Conservation (phyloP, 1,140 invertebrate genomes). For the Caligus rogercresseyi region DNA sequence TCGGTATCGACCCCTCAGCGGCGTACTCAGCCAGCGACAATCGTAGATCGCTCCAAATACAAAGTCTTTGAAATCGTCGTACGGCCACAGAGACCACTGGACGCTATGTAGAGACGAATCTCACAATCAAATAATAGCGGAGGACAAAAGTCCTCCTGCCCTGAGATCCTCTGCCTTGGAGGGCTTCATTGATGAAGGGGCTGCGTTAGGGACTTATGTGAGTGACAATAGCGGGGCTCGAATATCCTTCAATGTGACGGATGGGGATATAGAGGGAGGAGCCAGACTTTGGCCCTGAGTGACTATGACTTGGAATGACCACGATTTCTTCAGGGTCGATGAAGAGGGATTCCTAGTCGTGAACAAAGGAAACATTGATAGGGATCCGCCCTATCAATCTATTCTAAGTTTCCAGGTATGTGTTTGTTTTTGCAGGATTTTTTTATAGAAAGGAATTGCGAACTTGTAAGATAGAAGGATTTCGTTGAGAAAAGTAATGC, state of each 20-base stretch:
- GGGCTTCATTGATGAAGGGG: conserved; percentile 2
- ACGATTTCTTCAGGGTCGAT: conserved; percentile 63
- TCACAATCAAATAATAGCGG: conserved; percentile 60
- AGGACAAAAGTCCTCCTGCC: conserved; percentile 62
- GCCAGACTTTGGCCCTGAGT: background rate
- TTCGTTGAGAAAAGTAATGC: no score
- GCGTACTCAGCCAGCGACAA: conserved; percentile 38
- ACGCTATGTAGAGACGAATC: conserved; percentile 56
- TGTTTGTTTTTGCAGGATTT: no score
- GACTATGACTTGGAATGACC: conserved; percentile 62
- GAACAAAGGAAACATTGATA: conserved; percentile 53
- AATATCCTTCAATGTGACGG: conserved; percentile 6
- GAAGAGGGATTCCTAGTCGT: conserved; percentile 51
- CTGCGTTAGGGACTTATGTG: conserved; percentile 1
- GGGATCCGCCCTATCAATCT: conserved; percentile 65
- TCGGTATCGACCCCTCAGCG: conserved; percentile 59
- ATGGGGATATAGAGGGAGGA: background rate
- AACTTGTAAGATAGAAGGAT: no score
- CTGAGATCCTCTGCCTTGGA: conserved; percentile 39
- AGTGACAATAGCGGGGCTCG: background rate
- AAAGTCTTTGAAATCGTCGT: conserved; percentile 20
- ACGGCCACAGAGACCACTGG: conserved; percentile 54
- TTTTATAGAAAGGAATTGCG: no score
- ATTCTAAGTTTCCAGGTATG: conserved; percentile 55
- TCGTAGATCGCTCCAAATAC: background rate